Base-by-base conservation (phyloP, 2,888 invertebrate species). In the Pyrocoelia pectoralis region DNA sequence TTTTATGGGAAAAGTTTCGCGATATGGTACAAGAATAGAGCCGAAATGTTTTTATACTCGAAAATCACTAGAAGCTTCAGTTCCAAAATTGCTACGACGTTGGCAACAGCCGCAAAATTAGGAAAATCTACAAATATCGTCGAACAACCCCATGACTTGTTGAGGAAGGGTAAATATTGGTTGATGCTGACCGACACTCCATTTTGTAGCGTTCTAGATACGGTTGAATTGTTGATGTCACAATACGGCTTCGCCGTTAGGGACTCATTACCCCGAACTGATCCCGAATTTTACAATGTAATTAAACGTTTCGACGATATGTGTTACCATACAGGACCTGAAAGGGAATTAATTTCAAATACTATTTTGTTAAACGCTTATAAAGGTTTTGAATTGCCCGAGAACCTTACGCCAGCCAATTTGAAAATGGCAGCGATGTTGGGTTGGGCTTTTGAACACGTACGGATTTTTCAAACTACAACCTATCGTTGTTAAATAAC, bases 311-410 rank as follows among this genome's bases (percentile, higher is more conserved):
- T 18, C 17, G 46, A 46, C 10, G 17, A 46, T 2, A 9, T 46
- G 46, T 46, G 46, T n/a, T 46, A 46, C 17, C 15, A 46, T 10
- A 46, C 46, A 2, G 46, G 46, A 17, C 46, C 46, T 4, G 17
- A 46, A 18, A 3, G 46, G 3, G 46, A 46, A 17, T n/a, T 46
- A 9, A 15, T 2, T n/a, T 8, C 46, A 2, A n/a, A 17, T 18
- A 5, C 18, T 10, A n/a, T 46, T 17, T 17, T 46, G 10, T 15
- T 46, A 1, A n/a, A 46, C n/a, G 13, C 3, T n/a, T 46, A 46
- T 15, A 46, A 17, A 18, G 17, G 10, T 8, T n/a, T 46, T 5
- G 46, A 17, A 18, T 17, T 9, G 4, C 46, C 46, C 8, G 46
- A 46, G 5, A 15, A 18, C 2, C 17, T 18, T 8, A 46, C 46